phyloP scores from a whole-genome alignment of 2,113 vertebrate genomes.

The Empidonax alnorum region DNA sequence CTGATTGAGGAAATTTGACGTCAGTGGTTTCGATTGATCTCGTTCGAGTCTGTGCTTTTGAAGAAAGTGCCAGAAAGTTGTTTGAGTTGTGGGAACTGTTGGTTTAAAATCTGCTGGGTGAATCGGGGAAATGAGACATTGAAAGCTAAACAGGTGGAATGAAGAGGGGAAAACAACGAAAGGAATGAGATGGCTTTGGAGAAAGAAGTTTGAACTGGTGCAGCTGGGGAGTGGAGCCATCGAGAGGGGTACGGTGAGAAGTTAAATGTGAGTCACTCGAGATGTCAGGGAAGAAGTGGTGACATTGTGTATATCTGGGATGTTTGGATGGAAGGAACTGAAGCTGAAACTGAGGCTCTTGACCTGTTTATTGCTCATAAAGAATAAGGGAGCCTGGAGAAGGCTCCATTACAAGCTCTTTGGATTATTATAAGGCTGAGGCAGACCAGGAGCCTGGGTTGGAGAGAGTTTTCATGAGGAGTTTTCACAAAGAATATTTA shows the following conservation, averaged over 20 bases:
- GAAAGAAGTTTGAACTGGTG: background rate
- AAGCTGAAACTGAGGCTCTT: background rate
- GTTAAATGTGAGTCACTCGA: background rate
- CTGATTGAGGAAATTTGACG: background rate
- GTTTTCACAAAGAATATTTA: background rate
- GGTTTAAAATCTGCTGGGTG: background rate
- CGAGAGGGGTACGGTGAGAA: background rate
- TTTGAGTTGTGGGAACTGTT: background rate
- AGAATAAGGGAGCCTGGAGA: background rate
- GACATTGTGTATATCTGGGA: background rate
- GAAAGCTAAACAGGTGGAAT: background rate
- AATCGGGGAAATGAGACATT: background rate
- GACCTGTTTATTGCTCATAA: background rate
- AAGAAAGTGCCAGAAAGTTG: background rate
- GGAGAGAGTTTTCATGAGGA: background rate
- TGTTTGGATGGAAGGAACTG: background rate
- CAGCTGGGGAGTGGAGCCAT: background rate
- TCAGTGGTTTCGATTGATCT: background rate
- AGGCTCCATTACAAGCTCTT: background rate
- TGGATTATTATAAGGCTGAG: background rate
- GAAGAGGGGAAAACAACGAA: background rate
- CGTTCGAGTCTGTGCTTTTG: background rate
- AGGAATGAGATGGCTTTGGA: background rate
- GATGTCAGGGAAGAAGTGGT: background rate
- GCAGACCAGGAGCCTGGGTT: background rate